A percentile compares a stretch with the other conserved stretches of the same genome.
Evolutionary conservation across 1,140 invertebrate genomes (phyloP).

Genomic region (Cecropterus lyciades): DNA sequence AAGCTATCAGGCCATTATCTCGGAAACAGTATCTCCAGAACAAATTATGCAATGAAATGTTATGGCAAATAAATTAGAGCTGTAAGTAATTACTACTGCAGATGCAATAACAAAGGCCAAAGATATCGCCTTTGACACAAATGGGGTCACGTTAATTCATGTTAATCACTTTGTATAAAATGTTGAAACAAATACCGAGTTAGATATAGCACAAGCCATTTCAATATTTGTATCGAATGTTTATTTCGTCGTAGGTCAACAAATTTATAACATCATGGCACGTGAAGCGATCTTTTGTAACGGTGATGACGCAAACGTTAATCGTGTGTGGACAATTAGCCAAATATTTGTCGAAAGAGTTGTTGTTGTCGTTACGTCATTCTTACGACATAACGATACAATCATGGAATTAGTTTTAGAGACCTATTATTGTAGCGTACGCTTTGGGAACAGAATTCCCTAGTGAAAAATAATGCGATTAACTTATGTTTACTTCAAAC

Average conservation of each 20-base stretch:
- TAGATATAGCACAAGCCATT: conserved; percentile 30
- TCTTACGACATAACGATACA: conserved; percentile 25
- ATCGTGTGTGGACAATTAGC: conserved; percentile 44
- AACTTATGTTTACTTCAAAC: too few species aligned
- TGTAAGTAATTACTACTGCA: conserved; percentile 1
- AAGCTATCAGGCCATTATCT: too few species aligned
- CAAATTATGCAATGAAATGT: too few species aligned
- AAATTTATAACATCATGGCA: conserved; percentile 41
- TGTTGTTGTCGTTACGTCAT: conserved; percentile 35
- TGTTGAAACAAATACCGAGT: conserved; percentile 11
- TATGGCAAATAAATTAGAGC: background rate
- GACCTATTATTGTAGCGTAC: background rate
- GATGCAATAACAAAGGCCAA: conserved; percentile 13
- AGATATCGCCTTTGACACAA: background rate
- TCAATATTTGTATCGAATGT: conserved; percentile 17
- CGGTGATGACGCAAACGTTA: conserved; percentile 49
- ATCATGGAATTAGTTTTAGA: conserved; percentile 13
- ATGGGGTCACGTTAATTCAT: conserved; percentile 23
- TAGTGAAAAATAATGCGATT: background rate
- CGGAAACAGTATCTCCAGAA: too few species aligned
- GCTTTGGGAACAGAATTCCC: background rate
- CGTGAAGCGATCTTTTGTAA: conserved; percentile 41
- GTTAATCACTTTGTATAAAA: conserved; percentile 11
- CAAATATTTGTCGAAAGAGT: conserved; percentile 52
- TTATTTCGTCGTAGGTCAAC: too few species aligned